Evolutionary conservation across 2,888 invertebrate species (phyloP).

Genomic region (Quadroppia sp.): DNA sequence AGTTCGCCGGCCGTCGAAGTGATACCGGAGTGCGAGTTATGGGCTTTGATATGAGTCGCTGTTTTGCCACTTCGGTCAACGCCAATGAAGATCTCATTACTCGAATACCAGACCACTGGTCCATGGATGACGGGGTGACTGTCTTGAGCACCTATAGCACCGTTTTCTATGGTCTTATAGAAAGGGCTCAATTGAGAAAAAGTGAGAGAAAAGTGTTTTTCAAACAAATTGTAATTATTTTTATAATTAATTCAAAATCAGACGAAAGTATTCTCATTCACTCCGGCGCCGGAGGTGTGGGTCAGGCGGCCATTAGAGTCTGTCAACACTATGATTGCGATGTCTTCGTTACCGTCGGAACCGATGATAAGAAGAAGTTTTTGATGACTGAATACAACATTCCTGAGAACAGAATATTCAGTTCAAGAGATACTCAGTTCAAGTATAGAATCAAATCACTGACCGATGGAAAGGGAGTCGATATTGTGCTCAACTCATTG

Average conservation of each 20-base stretch:
- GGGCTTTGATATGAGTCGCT: conserved; percentile 86
- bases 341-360: conserved; percentile 83
- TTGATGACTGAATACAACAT: no score
- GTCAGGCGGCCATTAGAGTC: conserved; percentile 92
- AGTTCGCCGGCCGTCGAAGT: conserved; percentile 76
- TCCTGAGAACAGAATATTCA: no score
- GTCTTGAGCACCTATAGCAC: conserved; percentile 90
- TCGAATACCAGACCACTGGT: conserved; percentile 74
- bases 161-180: conserved; percentile 74
- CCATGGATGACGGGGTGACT: conserved; percentile 84
- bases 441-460: conserved; percentile 79
- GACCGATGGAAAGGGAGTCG: conserved; percentile 82
- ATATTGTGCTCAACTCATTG: conserved; percentile 90
- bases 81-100: conserved; percentile 59
- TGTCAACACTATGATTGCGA: conserved; percentile 81
- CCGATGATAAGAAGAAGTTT: conserved; percentile 75
- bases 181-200: conserved; percentile 73
- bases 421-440: conserved; percentile 84
- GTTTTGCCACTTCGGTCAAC: conserved; percentile 79
- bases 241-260: conserved; percentile 48
- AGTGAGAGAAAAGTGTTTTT: conserved; percentile 47
- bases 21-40: conserved; percentile 71
- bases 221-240: neutral
- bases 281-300: conserved; percentile 92
- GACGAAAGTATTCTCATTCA: conserved; percentile 85